Evolutionary conservation across 2,888 invertebrate species (phyloP).

Genomic region (Minunthozetes semirufus): DNA sequence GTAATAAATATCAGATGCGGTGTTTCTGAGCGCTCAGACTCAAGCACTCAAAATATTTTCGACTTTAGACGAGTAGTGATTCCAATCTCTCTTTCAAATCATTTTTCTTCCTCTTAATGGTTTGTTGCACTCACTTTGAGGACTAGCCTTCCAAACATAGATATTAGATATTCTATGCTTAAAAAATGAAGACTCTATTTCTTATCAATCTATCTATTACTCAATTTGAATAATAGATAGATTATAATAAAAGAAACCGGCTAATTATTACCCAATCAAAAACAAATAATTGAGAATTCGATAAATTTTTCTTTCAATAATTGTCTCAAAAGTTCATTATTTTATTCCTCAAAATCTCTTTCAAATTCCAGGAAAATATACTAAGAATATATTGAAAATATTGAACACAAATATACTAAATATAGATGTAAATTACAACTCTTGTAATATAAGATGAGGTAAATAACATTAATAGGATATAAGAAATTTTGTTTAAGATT

Average conservation of each 20-base stretch:
- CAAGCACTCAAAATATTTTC: neutral
- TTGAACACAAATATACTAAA: no score
- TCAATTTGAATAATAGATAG: neutral
- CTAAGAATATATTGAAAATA: no score
- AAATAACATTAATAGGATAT: no score
- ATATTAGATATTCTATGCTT: neutral
- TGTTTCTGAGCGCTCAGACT: neutral
- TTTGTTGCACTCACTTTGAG: neutral
- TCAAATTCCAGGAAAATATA: no score
- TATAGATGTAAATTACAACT: no score
- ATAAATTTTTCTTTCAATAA: no score
- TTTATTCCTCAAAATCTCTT: no score
- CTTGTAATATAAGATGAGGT: no score
- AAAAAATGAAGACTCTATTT: neutral
- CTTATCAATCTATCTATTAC: neutral
- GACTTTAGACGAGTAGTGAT: neutral
- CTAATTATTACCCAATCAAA: neutral
- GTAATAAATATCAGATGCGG: constrained; percentile 1
- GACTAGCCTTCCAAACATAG: neutral
- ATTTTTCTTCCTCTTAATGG: neutral
- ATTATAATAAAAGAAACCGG: neutral
- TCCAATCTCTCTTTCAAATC: neutral
- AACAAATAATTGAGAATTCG: no score
- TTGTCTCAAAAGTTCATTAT: no score
- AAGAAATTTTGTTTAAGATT: no score